phyloP scores from a whole-genome alignment of 23 tunicate genomes.

The Trididemnum clinides region DNA sequence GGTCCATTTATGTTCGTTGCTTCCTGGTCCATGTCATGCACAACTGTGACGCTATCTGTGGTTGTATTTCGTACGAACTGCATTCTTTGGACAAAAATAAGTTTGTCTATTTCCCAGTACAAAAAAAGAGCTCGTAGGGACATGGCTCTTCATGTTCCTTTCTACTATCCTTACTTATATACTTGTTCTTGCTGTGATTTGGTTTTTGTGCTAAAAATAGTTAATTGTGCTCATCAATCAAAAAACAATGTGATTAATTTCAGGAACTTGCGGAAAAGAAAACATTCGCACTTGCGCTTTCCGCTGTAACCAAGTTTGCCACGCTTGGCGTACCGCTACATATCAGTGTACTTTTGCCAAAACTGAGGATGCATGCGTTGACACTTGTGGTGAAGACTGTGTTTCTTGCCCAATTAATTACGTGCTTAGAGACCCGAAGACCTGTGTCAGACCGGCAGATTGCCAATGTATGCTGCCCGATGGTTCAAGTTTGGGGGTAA shows the following conservation, averaged over 20 bases:
- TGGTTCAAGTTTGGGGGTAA: constrained; percentile 87
- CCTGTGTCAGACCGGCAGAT: constrained; percentile 91
- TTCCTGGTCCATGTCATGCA: no score
- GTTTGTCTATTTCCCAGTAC: no score
- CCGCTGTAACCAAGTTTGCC: constrained; percentile 92
- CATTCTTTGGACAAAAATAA: no score
- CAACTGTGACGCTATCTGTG: no score
- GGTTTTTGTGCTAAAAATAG: no score
- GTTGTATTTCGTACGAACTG: no score
- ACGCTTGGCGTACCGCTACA: constrained; percentile 77
- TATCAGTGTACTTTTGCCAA: constrained; percentile 84
- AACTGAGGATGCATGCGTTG: constrained; percentile 73
- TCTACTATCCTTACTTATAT: no score
- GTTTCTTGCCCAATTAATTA: constrained; percentile 92
- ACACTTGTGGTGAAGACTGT: constrained; percentile 93
- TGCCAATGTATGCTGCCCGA: constrained; percentile 97
- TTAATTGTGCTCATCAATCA: no score
- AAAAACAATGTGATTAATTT: neutral
- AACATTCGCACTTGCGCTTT: constrained; percentile 83
- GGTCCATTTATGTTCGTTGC: no score
- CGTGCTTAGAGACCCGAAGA: constrained; percentile 83
- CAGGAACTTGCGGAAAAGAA: constrained; percentile 87
- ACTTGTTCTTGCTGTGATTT: no score
- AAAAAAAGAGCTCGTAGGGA: no score
- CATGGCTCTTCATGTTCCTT: no score